Conservation (phyloP, 37 sponge, comb jelly and placozoan species). For the Bolinopsis microptera region DNA sequence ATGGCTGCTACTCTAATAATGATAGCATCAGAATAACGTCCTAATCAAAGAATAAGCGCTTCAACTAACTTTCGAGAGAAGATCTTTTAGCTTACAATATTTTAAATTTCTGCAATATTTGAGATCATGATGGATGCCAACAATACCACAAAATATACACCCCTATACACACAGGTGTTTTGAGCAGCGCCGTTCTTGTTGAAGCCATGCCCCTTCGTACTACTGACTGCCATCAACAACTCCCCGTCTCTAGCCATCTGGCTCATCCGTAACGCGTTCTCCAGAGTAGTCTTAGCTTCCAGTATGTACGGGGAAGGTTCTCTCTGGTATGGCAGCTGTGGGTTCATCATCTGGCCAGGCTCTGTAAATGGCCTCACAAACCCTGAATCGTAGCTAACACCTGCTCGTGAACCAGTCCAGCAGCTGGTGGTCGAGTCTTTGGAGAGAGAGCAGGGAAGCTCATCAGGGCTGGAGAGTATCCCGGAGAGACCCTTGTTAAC, state of each 20-base stretch:
- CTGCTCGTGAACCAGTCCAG: not conserved
- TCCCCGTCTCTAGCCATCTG: not conserved
- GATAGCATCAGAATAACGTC: too few species aligned
- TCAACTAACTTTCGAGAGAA: too few species aligned
- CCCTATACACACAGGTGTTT: too few species aligned
- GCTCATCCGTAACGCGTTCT: not conserved
- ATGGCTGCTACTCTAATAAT: too few species aligned
- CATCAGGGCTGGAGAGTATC: not conserved
- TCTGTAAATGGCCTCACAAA: not conserved
- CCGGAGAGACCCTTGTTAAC: slow-evolving; percentile 6
- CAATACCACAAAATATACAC: too few species aligned
- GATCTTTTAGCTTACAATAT: too few species aligned
- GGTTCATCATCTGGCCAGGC: not conserved
- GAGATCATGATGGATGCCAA: too few species aligned
- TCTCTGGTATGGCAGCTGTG: not conserved
- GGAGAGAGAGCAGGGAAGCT: not conserved
- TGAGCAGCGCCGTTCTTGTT: not conserved
- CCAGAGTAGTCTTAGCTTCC: not conserved
- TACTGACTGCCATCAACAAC: not conserved
- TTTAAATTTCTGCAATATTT: too few species aligned
- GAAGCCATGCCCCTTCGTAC: not conserved
- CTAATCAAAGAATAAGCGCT: too few species aligned
- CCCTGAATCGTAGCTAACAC: not conserved
- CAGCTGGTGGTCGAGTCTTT: not conserved
- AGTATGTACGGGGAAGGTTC: not conserved